Base-by-base conservation (phyloP, 2,888 invertebrate genomes). In the Antitype chi region DNA sequence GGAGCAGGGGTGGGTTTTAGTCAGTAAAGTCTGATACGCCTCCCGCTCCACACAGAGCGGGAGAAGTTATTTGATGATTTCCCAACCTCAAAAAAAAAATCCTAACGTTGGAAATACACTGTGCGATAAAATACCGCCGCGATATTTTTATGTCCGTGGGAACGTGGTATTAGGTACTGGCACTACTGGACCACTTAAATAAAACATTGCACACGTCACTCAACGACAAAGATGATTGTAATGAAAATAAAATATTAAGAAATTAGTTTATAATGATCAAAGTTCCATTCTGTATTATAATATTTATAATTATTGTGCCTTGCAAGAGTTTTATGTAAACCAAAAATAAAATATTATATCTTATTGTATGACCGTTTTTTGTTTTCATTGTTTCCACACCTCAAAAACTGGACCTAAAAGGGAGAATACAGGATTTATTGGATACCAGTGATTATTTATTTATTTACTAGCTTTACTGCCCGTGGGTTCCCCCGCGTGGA, bases 331-430 rank as follows among this genome's bases (percentile, higher is more conserved):
- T 73, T 79, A 83, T 88, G 85, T 89, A 87, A 87, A 88, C 89
- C 89, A 89, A 89, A 89, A 88, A 88, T 86, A 80, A 88, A 88
- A 86, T 86, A 86, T 85, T 86, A 86, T 85, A 82, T 72, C 57
- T 78, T 64, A 81, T 76, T 82, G 57, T 75, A 81, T 70, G 70
- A 63, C 23, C 13, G 63, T 62, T 13, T 68, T 64, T 70, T 71
- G 69, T 74, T 80, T 52, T 53, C 15, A 66, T 74, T 64, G 67
- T 63, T 62, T 62, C 15, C n/a, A 32, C 25, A 63, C 38, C 52
- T 20, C 17, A 11, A 23, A 53, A 49, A 28, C 17, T 59, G 20
- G 23, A 69, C 28, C 13, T 52, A 49, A 32, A 25, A 13, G 7
- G 38, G 23, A 70, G n/a, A 28, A 38, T 52, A 52, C 25, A 17